Percentiles rank a stretch among this genome's conserved stretches.
Evolutionary conservation across 2,888 invertebrate species (phyloP).

Genomic region (Drosophila prolongata): DNA sequence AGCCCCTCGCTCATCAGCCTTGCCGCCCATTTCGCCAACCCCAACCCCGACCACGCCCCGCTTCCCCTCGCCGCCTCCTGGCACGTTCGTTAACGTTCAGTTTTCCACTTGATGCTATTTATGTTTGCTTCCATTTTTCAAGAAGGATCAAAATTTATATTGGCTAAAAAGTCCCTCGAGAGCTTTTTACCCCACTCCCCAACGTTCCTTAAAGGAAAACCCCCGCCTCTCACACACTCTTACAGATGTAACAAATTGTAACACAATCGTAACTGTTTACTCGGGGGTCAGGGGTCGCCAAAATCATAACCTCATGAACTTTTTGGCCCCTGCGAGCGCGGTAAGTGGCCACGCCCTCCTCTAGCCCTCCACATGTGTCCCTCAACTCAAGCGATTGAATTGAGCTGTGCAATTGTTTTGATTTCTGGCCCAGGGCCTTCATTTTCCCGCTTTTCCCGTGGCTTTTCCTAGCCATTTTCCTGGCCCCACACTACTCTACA

Average conservation of each 20-base stretch:
- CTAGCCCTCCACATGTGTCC: conserved; percentile 31
- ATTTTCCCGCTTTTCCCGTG: conserved; percentile 29
- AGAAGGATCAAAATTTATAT: conserved; percentile 83
- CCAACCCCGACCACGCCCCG: conserved; percentile 1
- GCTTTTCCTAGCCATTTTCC: conserved; percentile 5
- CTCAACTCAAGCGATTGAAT: conserved; percentile 62
- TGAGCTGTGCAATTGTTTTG: conserved; percentile 75
- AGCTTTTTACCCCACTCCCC: conserved; percentile 67
- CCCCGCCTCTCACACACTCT: conserved; percentile 67
- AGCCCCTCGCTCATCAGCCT: conserved; percentile 18
- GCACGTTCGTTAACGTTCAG: conserved; percentile 75
- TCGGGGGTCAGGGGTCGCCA: conserved; percentile 52
- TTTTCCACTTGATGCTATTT: conserved; percentile 81
- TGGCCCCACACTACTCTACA: conserved; percentile 7
- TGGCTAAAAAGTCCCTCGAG: conserved; percentile 84
- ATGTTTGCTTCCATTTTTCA: conserved; percentile 82
- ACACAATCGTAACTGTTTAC: conserved; percentile 81
- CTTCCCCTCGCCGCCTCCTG: conserved; percentile 2
- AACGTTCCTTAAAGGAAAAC: not conserved
- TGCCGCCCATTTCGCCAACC: conserved; percentile 21
- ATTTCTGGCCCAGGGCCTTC: conserved; percentile 70
- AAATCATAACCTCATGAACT: conserved; percentile 78
- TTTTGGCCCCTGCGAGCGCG: conserved; percentile 33
- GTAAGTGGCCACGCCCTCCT: conserved; percentile 45
- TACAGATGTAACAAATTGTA: conserved; percentile 84